Evolutionary conservation across 2,888 invertebrate genomes (phyloP), one percentile per base, ranked within the genome.

Genomic region (Agrotis ipsilon): DNA sequence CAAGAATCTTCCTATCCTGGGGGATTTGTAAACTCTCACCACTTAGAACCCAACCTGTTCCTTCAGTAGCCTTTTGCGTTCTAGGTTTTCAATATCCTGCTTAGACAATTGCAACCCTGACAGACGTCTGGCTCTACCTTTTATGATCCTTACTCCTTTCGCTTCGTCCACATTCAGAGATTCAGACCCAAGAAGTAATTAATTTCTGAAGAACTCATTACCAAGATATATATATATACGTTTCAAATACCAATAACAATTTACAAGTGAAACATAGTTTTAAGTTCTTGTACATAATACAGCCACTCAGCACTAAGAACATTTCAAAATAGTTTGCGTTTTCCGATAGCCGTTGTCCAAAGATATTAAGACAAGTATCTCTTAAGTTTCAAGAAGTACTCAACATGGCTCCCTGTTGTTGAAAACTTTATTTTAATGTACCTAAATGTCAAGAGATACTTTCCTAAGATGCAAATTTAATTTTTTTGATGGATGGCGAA

Each of bases 311-410:
- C 43, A 21, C 18, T 48, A 16, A 24, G 39, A 58, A 54, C 43
- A 51, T 46, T 43, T 16, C n/a, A 4, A 59, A 72, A 72, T 72
- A 72, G 65, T 72, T 70, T 0, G 18, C 9, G 72, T 64, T 58
- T 52, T 21, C 18, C 64, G 7, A 65, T 72, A 54, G 11, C 24
- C 51, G 58, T 16, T 57, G 49, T 63, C 7, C 16, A 24, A 19
- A 39, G 46, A 27, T 58, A 58, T 48, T 52, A 46, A n/a, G 19
- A 21, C 24, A 52, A 58, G 43, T 54, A 43, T 48, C 57, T 72
- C 65, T 72, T 58, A 7, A 72, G 27, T 59, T 65, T 48, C 73
- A 58, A 54, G 16, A 45, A 27, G n/a, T 27, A n/a, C 46, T 54
- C 11, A 11, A 65, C n/a, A 52, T 54, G 49, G 16, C 3, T 27